A percentile compares a stretch with the other conserved stretches of the same genome.
Conservation (phyloP, 2,113 vertebrate species). For the Pachypanchax playfairii region DNA sequence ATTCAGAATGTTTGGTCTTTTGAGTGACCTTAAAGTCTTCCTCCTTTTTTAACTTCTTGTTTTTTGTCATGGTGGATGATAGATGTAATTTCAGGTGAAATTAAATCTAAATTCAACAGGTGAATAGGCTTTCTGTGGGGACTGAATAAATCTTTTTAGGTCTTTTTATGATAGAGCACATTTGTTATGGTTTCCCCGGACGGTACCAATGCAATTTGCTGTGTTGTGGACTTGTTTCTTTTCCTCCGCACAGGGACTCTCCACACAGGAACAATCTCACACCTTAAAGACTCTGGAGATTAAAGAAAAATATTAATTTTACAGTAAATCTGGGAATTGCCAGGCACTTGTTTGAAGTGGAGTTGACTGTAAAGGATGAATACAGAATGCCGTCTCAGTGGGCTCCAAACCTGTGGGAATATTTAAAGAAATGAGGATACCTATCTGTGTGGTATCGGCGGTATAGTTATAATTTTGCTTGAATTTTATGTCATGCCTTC, state of each 20-base stretch:
- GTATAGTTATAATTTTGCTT: background rate
- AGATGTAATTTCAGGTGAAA: conserved; percentile 2
- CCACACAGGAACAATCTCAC: background rate
- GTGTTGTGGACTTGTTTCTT: background rate
- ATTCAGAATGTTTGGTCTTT: too few relatives aligned
- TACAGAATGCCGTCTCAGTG: background rate
- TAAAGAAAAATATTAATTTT: conserved; percentile 5
- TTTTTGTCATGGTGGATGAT: background rate
- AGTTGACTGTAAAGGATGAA: background rate
- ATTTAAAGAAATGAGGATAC: background rate
- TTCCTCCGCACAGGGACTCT: background rate
- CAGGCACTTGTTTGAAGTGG: background rate
- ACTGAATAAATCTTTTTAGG: conserved; percentile 12
- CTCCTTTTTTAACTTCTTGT: background rate
- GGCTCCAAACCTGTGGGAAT: background rate
- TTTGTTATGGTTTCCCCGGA: conserved; percentile 6
- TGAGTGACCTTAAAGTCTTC: too few relatives aligned
- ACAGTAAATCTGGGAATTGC: background rate
- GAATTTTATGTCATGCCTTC: background rate
- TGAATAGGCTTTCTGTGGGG: conserved; percentile 10
- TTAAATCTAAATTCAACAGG: conserved; percentile 26
- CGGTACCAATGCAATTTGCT: background rate
- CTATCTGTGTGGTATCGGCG: background rate
- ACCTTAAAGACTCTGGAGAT: background rate
- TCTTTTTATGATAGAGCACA: conserved; percentile 30